Evolutionary conservation across 92 coral and sea anemone genomes (phyloP), one percentile per base, ranked within the genome.

Genomic region (Palythoa grandiflora): DNA sequence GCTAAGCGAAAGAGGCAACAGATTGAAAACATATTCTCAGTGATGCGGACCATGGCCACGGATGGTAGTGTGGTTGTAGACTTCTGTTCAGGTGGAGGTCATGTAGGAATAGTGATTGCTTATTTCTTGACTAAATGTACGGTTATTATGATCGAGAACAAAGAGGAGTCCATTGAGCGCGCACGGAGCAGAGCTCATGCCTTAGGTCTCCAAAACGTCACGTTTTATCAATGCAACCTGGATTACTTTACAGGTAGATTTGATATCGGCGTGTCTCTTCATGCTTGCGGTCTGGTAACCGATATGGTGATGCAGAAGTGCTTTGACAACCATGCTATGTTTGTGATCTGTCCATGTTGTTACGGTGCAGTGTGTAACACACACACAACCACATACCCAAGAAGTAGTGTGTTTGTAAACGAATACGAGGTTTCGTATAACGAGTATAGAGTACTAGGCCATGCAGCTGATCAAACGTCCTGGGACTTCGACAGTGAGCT

Each of bases 291-390:
- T 52, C 55, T 81, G 75, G 86, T 81, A 28, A 81, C 86, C 28
- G 86, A 81, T 28, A 65, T 81, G 75, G 75, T 81, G 75, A 81
- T 81, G 86, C 86, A 81, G 47, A 74, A 81, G 86, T 81, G 86
- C 8, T 81, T 81, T 38, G 5, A 47, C 11, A 65, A 28, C 61
- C 50, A 47, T 20, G 47, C 86, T 7, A 47, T 75, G 21, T 81
- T 81, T 81, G 86, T 81, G 8, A 68, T 81, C 16, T 81, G 76
- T 19, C 86, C 86, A 21, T 81, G 86, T 44, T 81, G 86, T 35
- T 81, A 81, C 19, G 86, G 86, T 44, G 86, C 60, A 2, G 75
- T 81, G 14, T 81, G 75, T 14, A 66, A 81, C 14, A 65, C 86
- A 3, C 86, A 81, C 40, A 47, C 66, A 61, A 81, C 86, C 75